Evolutionary conservation across 92 coral and sea anemone species (phyloP), one percentile per base, ranked within the genome.

Genomic region (Zoanthus sansibaricus): DNA sequence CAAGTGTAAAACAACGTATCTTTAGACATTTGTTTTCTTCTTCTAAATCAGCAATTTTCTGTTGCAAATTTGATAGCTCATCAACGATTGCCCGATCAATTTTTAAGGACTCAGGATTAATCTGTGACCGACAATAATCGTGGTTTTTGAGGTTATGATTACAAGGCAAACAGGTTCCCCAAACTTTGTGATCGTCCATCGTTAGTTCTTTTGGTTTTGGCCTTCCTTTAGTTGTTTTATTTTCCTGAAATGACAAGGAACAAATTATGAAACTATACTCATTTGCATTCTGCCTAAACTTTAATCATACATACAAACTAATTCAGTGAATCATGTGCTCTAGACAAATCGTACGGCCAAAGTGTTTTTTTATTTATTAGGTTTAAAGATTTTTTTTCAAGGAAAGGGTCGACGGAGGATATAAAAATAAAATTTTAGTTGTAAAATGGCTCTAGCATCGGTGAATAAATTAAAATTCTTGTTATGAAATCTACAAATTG

Each of bases 141-240:
- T 87, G 90, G 11, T 58, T 78, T 32, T 79, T 79, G 32, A 82
- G 68, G 87, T 30, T 74, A 55, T 88, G 83, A 71, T 51, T 77
- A 33, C 83, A 74, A 70, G 83, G 66, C 75, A 82, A 82, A 68
- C 88, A 83, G 13, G 31, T 83, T 37, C 92, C 88, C 92, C 92
- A 89, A 13, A 83, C 78, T 47, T 84, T 84, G 79, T 89, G 92
- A 51, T 89, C 89, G 45, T 89, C 86, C 47, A 89, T 61, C 18
- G 78, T 49, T 33, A 74, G 79, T 62, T 84, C 55, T 42, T 55
- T 25, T 75, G 10, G 58, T 89, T 55, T 73, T 79, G 74, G 70
- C 51, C 73, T 84, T 74, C 87, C 79, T 42, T 77, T 71, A 25
- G 66, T 68, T 83, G 71, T n/a, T 64, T 83, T 55, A 73, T 51